Percentiles rank a stretch among this genome's conserved stretches.
Evolutionary conservation across 2,888 invertebrate species (phyloP).

Genomic region (Elgonia sp.): DNA sequence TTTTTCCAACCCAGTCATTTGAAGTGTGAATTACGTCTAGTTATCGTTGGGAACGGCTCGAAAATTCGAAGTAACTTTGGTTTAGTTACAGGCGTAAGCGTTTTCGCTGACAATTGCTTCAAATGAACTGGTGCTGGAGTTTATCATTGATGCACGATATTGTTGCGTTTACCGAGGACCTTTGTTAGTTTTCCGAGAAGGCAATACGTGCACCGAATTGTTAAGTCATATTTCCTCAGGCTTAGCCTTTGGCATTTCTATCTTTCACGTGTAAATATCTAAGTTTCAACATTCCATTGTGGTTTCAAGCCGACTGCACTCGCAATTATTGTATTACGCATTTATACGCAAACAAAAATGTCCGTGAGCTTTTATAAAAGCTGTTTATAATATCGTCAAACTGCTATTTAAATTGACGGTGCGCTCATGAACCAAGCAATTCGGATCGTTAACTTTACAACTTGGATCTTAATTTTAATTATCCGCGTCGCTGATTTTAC

Average conservation of each 20-base stretch:
- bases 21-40: conserved; percentile 48
- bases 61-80: conserved; percentile 58
- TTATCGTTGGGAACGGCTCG: conserved; percentile 15
- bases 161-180: conserved; percentile 66
- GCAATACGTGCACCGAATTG: conserved; percentile 71
- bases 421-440: background rate
- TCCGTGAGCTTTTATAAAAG: background rate
- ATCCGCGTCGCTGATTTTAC: conserved; percentile 5
- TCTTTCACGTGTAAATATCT: conserved; percentile 57
- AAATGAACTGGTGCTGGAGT: conserved; percentile 65
- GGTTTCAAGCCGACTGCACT: conserved; percentile 5
- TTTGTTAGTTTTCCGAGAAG: conserved; percentile 69
- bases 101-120: conserved; percentile 68
- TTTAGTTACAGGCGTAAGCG: conserved; percentile 61
- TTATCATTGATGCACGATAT: conserved; percentile 71
- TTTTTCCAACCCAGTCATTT: conserved; percentile 14
- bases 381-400: background rate
- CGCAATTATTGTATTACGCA: conserved; percentile 53
- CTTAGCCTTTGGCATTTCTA: conserved; percentile 49
- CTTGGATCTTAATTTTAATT: background rate
- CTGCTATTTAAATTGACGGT: background rate
- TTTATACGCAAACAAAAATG: conserved; percentile 9
- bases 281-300: conserved; percentile 55
- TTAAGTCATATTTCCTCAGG: conserved; percentile 60
- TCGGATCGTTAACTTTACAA: conserved; percentile 7